A percentile compares a stretch with the other conserved stretches of the same genome.
phyloP scores from a whole-genome alignment of 2,888 invertebrate genomes.

The Lymantria monacha region DNA sequence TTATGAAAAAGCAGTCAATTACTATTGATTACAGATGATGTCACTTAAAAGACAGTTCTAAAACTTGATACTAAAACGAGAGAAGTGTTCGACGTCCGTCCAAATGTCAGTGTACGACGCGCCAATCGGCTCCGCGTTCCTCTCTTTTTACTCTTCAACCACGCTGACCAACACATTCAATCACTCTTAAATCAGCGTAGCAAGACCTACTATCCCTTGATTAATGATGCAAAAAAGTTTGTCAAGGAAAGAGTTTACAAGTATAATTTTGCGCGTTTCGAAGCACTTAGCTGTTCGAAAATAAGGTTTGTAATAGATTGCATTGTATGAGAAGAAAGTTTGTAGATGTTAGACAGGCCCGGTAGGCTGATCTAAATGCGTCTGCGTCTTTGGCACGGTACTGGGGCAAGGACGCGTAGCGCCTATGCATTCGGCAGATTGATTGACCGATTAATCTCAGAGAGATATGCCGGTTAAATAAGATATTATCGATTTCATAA shows the following conservation, averaged over 20 bases:
- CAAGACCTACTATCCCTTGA: constrained; percentile 51
- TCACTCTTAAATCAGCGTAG: constrained; percentile 33
- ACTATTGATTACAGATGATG: constrained; percentile 41
- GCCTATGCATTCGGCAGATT: constrained; percentile 70
- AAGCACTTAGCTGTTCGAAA: constrained; percentile 38
- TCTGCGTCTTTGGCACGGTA: constrained; percentile 69
- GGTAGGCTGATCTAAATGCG: constrained; percentile 71
- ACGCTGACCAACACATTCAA: constrained; percentile 22
- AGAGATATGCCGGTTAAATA: constrained; percentile 27
- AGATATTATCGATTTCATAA: no score
- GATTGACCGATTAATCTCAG: constrained; percentile 76
- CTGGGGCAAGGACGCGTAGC: constrained; percentile 77
- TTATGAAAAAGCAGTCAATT: background rate
- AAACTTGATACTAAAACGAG: constrained; percentile 41
- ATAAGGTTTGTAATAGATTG: constrained; percentile 58
- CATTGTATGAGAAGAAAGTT: constrained; percentile 58
- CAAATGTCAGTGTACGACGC: constrained; percentile 67
- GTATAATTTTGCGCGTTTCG: constrained; percentile 34
- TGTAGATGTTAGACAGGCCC: constrained; percentile 50
- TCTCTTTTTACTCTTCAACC: constrained; percentile 41
- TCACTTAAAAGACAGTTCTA: constrained; percentile 42
- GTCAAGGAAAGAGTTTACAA: constrained; percentile 44
- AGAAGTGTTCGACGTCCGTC: constrained; percentile 50
- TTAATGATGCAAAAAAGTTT: constrained; percentile 40
- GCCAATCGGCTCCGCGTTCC: constrained; percentile 62